Base-by-base conservation (phyloP, 2,888 invertebrate species). In the Idaea aversata region DNA sequence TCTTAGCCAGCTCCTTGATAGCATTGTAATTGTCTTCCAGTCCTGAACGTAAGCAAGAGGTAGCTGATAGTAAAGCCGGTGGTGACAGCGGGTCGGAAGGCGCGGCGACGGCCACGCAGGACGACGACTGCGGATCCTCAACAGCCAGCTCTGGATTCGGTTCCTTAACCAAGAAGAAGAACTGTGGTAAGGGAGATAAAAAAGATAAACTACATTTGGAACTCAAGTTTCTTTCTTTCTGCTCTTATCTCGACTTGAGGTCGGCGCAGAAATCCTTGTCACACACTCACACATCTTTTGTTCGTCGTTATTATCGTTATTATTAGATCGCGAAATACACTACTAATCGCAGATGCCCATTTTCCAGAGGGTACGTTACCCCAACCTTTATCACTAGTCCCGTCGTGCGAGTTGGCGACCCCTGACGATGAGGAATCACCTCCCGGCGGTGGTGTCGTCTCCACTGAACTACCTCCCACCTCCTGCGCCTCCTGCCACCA, bases 101-200 rank as follows among this genome's bases (percentile, higher is more conserved):
- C 77, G 88, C 87, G 70, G 81, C 87, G 68, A 80, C 82, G 65
- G 72, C 67, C 16, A 68, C 63, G 5, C 86, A 84, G 70, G 90
- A 90, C 70, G 94, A 94, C 80, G 95, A 95, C 83, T 94, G 94
- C 78, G 94, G 94, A 74, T 96, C 96, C 71, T 96, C 96, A 84
- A 96, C 96, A 78, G 96, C 96, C 76, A 96, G 97, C 89, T 97
- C 97, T 72, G 97, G 97, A 77, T 97, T 97, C 91, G 97, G 97
- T 74, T 97, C 97, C 84, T 94, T 97, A 85, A 96, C 97, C 77
- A 97, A 97, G 90, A 94, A 94, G 84, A 94, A 96, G 87, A 94
- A 95, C 67, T 94, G 94, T 66, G 91, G 91, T 89, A 59, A 68
- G 74, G 13, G 10, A n/a, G n/a, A n/a, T n/a, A n/a, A n/a, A n/a